These are phyloP conservation scores for Sciaenops ocellatus DNA, from an alignment of 2,797 vertebrate genomes.

Conservation along the genomic window DNA sequence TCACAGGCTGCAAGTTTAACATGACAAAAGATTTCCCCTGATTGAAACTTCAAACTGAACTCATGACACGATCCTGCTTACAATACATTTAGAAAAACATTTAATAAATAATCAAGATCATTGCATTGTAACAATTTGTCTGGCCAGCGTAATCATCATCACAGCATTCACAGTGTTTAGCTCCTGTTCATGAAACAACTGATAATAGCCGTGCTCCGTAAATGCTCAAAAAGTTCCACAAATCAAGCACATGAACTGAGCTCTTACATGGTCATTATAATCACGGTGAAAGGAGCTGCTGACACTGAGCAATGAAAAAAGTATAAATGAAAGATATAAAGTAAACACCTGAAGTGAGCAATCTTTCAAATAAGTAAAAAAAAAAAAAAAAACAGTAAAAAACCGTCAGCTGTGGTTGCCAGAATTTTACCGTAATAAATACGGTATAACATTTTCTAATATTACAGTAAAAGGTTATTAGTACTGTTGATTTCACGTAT, in stretches of 20 bases:
- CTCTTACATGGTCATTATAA: constrained; percentile 33
- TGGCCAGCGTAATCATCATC: constrained; percentile 41
- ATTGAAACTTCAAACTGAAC: constrained; percentile 12
- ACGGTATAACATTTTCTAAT: too few relatives aligned
- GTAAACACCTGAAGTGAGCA: not conserved
- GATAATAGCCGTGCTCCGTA: not conserved
- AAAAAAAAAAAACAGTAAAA: too few relatives aligned
- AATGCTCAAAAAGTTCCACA: constrained; percentile 12
- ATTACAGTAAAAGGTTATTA: too few relatives aligned
- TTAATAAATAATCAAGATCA: constrained; percentile 30
- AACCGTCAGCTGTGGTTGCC: too few relatives aligned
- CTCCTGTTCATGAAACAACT: constrained; percentile 26
- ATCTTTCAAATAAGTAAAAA: too few relatives aligned
- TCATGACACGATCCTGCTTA: not conserved
- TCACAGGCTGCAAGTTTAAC: not conserved
- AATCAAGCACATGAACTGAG: constrained; percentile 45
- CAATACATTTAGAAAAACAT: not conserved
- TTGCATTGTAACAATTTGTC: constrained; percentile 7
- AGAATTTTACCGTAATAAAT: too few relatives aligned
- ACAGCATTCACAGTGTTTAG: constrained; percentile 37
- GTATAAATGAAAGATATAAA: not conserved
- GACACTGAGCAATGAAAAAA: constrained; percentile 9
- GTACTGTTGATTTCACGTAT: too few relatives aligned
- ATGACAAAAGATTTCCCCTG: not conserved
- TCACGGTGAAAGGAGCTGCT: constrained; percentile 17